These are phyloP conservation scores for Drosophila melanosoma DNA, from an alignment of 2,888 invertebrate species.

Conservation along the genomic window DNA sequence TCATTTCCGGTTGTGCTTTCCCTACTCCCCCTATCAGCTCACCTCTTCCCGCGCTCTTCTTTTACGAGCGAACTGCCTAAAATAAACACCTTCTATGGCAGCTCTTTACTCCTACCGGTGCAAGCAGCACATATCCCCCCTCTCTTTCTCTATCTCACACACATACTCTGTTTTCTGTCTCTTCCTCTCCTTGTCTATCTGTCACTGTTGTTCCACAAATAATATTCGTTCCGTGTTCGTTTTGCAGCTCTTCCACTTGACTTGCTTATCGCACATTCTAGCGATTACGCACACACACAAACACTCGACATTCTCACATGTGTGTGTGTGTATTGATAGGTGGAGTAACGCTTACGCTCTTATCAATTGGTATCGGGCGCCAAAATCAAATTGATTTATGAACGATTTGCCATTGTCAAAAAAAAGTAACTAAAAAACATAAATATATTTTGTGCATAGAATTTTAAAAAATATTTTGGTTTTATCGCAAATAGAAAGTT, in stretches of 20 bases:
- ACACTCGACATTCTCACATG: background rate
- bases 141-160: background rate
- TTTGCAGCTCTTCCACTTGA: slow-evolving; percentile 57
- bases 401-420: slow-evolving; percentile 69
- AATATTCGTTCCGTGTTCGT: slow-evolving; percentile 48
- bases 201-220: slow-evolving; percentile 2
- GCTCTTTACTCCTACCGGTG: slow-evolving; percentile 5
- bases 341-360: slow-evolving; percentile 33
- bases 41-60: background rate
- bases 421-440: slow-evolving; percentile 12
- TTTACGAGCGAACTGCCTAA: slow-evolving; percentile 6
- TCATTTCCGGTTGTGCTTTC: slow-evolving; percentile 48
- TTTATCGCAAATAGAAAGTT: background rate
- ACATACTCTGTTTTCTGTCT: background rate
- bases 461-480: background rate
- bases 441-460: background rate
- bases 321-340: slow-evolving; percentile 20
- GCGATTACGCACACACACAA: slow-evolving; percentile 38
- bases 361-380: slow-evolving; percentile 64
- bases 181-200: background rate
- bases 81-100: slow-evolving; percentile 32
- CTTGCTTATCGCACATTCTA: slow-evolving; percentile 52
- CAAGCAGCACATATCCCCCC: background rate
- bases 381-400: slow-evolving; percentile 79
- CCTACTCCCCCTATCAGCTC: background rate